Base-by-base conservation (phyloP, 2,113 vertebrate genomes). In the Falcunculus frontatus region DNA sequence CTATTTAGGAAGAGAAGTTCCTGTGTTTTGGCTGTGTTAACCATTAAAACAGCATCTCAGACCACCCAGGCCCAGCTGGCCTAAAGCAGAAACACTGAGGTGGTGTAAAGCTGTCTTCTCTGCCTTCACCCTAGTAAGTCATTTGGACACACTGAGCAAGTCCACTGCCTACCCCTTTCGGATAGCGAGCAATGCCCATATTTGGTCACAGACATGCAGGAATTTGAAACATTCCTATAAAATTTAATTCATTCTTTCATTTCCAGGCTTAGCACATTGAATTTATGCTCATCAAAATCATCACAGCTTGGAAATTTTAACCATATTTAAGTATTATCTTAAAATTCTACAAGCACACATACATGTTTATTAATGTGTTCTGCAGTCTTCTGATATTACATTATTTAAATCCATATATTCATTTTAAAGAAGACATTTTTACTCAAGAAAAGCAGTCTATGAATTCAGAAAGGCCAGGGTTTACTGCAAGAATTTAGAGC, bases 151-250 rank as follows among this genome's bases (percentile, higher is more conserved):
- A 76, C 0, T 0, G 10, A 63, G 46, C 21, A 69, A 77, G 42
- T 21, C 47, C 50, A 13, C 59, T 47, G 37, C 55, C 60, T 11
- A 16, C 8, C 17, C 81, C 59, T 62, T 59, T 39, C 6, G 14
- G 67, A 89, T 21, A 80, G 59, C 0, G 0, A 89, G 32, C 14
- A 23, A 64, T 76, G 52, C 30, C 93, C 72, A 29, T 86, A 93
- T 93, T 84, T 92, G 92, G 79, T 86, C 76, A 75, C 64, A 96
- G 69, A 84, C 86, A 72, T 22, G 69, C 37, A 75, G 76, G 90
- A 93, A 96, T 93, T 87, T 79, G 63, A 94, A 95, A 81, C 68
- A 86, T 86, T 93, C 69, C 60, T 49, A 80, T 74, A 93, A 88
- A 90, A 90, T 77, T 10, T 70, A 95, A 72, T 81, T 80, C 6